These are phyloP conservation scores for Ursus arctos DNA, from an alignment of 2,113 vertebrate genomes.

Conservation along the genomic window DNA sequence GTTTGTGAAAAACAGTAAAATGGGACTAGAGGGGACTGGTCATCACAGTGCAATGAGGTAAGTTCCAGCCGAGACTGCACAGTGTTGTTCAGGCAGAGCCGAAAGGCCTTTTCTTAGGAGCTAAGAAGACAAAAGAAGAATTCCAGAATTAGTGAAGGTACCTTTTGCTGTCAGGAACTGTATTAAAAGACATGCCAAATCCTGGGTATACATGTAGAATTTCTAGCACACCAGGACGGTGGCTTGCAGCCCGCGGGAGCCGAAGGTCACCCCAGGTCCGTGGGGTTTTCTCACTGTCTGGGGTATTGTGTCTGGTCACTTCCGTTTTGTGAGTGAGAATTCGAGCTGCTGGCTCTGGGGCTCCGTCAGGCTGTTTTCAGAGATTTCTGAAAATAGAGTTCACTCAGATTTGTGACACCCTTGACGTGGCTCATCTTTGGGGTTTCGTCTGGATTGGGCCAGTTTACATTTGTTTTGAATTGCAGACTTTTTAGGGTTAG, in stretches of 20 bases:
- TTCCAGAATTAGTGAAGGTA: background rate
- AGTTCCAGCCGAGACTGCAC: background rate
- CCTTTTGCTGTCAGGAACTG: background rate
- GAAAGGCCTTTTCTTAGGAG: background rate
- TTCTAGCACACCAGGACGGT: background rate
- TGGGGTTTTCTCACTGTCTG: background rate
- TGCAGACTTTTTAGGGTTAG: background rate
- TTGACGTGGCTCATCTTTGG: background rate
- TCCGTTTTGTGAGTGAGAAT: background rate
- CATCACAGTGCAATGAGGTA: accelerated
- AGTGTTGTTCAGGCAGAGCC: background rate
- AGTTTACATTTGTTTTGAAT: background rate
- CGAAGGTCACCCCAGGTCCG: background rate
- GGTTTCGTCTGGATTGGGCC: background rate
- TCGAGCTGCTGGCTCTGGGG: background rate
- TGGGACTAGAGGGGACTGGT: background rate
- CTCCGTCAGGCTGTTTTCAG: background rate
- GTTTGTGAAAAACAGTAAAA: background rate
- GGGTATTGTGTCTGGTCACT: background rate
- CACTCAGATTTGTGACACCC: background rate
- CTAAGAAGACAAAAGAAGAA: background rate
- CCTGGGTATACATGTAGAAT: background rate
- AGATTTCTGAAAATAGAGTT: background rate
- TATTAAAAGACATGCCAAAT: background rate
- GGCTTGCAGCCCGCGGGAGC: background rate